Evolutionary conservation across 2,113 vertebrate species (phyloP), one percentile per base, ranked within the genome.

Genomic region (Neotoma lepida): DNA sequence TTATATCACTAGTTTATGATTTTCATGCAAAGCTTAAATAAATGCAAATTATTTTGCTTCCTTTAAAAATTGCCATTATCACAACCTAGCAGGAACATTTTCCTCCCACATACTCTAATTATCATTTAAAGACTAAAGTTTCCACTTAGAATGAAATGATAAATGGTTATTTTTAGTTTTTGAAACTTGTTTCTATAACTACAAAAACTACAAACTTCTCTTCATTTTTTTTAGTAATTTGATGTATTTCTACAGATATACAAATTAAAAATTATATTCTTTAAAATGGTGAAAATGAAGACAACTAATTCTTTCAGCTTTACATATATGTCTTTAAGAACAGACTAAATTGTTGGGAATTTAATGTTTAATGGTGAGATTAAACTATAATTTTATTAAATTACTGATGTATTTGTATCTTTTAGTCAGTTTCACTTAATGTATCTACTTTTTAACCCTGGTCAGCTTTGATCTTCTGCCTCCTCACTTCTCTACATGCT

Each of bases 91-190:
- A 51, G 77, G 28, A 70, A 80, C 4, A 87, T 76, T 95, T 93
- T 68, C 12, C 58, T 88, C 61, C n/a, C 54, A 76, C 9, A 30
- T 56, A 68, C 91, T 82, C 35, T 82, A 92, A 84, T 87, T 93
- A 86, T 84, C 61, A 86, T 88, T 86, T 91, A 10, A 93, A 93
- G 91, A 6, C 13, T 90, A 66, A 88, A 93, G 18, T 86, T 94
- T 76, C 81, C 41, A 77, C 10, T 15, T 90, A 84, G 39, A 96
- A 73, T 80, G 56, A 89, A 94, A 88, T 56, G 28, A 77, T 46
- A 85, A 89, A 56, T 63, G 3, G 14, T 61, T 88, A 7, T 73
- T 90, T 94, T 92, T 61, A 49, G 2, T 24, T 93, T 71, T 63
- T 81, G 30, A 77, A 88, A 82, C 0, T 90, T 92, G 22, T 81